Conservation (phyloP, 2,113 vertebrate species). For the Turdus rufiventris region DNA sequence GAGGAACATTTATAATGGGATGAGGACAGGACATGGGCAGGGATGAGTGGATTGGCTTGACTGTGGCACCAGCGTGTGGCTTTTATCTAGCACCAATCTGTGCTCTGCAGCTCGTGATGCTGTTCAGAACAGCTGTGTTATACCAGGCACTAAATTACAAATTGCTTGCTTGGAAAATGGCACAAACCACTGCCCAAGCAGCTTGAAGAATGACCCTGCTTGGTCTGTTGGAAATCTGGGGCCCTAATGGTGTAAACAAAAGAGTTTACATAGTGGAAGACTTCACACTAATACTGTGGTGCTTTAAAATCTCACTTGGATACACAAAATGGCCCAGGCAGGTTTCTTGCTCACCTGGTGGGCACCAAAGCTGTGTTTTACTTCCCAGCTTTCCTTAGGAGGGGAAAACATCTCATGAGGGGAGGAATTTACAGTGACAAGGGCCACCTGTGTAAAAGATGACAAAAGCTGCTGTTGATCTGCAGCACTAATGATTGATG, state of each 20-base stretch:
- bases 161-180: background rate
- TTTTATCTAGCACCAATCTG: background rate
- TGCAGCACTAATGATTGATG: background rate
- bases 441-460: background rate
- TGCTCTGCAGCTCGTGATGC: background rate
- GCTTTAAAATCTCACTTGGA: background rate
- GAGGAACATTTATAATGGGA: background rate
- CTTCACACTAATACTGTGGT: background rate
- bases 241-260: background rate
- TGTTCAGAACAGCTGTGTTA: background rate
- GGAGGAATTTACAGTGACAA: background rate
- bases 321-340: fast-evolving
- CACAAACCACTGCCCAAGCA: background rate
- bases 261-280: background rate
- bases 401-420: background rate
- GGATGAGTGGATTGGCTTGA: background rate
- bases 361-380: background rate
- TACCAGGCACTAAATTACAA: background rate
- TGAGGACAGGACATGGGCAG: background rate
- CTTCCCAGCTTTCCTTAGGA: background rate
- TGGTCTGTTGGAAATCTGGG: background rate
- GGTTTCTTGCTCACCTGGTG: background rate
- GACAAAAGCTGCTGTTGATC: background rate
- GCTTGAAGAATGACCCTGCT: background rate
- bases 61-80: background rate